Percentiles rank a stretch among this genome's conserved stretches.
Evolutionary conservation across 2,113 vertebrate genomes (phyloP).

Genomic region (Tupaia tana): DNA sequence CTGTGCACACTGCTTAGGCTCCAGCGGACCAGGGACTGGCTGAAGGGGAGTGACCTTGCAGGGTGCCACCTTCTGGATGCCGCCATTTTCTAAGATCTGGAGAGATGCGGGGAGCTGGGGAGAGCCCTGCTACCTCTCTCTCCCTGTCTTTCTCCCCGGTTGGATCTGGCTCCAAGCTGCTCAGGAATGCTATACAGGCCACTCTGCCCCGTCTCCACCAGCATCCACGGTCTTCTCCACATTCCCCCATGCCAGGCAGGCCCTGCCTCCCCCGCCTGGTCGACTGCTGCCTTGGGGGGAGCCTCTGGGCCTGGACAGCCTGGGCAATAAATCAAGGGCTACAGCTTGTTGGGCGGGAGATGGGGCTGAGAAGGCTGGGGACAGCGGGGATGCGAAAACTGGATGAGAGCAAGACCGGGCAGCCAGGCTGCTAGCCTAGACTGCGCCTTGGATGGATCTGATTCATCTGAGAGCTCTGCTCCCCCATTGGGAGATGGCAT

Average conservation of each 20-base stretch:
- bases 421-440: not conserved
- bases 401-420: not conserved
- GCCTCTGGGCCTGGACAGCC: not conserved
- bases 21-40: not conserved
- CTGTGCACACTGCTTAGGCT: not conserved
- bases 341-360: not conserved
- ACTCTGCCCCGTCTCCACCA: not conserved
- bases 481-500: not conserved
- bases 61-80: not conserved
- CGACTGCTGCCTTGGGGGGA: not conserved
- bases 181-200: not conserved
- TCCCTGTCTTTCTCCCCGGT: not conserved
- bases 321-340: not conserved
- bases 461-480: not conserved
- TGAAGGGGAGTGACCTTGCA: not conserved
- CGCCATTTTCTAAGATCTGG: conserved; percentile 18
- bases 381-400: not conserved
- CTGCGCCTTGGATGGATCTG: not conserved
- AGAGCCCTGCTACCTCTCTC: not conserved
- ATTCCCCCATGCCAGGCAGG: not conserved
- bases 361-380: not conserved
- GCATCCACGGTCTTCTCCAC: not conserved
- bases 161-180: not conserved
- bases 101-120: not conserved
- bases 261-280: not conserved